Percentiles rank a stretch among this genome's conserved stretches.
phyloP scores from a whole-genome alignment of 1,140 invertebrate species.

The Rhynchophorus ferrugineus region DNA sequence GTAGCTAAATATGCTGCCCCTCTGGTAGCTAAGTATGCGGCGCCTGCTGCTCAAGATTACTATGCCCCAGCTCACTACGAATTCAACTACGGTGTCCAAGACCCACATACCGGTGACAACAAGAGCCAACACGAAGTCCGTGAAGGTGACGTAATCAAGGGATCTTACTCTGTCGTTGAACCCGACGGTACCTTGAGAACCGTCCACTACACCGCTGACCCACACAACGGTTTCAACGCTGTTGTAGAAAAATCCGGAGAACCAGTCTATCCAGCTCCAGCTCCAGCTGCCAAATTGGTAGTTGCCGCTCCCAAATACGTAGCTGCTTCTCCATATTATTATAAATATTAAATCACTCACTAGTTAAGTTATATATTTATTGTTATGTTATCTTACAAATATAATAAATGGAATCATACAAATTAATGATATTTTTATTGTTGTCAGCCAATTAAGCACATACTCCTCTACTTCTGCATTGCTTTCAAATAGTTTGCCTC shows the following conservation, averaged over 20 bases:
- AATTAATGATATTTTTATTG: too few relatives aligned
- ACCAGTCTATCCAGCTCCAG: constrained; percentile 9
- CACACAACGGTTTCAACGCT: too few relatives aligned
- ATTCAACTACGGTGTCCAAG: constrained; percentile 48
- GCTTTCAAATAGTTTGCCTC: too few relatives aligned
- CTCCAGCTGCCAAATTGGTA: not conserved
- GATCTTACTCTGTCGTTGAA: constrained; percentile 54
- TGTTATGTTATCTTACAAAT: constrained; percentile 11
- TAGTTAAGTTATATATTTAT: not conserved
- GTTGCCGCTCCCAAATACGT: too few relatives aligned
- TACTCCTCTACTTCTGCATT: too few relatives aligned
- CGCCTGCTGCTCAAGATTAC: constrained; percentile 13
- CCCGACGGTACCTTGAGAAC: constrained; percentile 54
- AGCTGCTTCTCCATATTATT: constrained; percentile 3
- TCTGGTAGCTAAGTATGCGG: too few relatives aligned
- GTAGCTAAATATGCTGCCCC: too few relatives aligned
- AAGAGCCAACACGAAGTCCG: constrained; percentile 52
- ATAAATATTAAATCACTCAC: not conserved
- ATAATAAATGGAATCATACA: too few relatives aligned
- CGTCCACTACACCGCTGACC: too few relatives aligned
- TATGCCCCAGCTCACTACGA: constrained; percentile 45
- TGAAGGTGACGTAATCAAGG: constrained; percentile 55
- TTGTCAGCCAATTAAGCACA: too few relatives aligned
- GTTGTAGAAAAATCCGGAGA: too few relatives aligned
- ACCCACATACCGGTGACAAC: constrained; percentile 49